phyloP scores from a whole-genome alignment of 2,797 vertebrate genomes.

The Manis crassicaudata region DNA sequence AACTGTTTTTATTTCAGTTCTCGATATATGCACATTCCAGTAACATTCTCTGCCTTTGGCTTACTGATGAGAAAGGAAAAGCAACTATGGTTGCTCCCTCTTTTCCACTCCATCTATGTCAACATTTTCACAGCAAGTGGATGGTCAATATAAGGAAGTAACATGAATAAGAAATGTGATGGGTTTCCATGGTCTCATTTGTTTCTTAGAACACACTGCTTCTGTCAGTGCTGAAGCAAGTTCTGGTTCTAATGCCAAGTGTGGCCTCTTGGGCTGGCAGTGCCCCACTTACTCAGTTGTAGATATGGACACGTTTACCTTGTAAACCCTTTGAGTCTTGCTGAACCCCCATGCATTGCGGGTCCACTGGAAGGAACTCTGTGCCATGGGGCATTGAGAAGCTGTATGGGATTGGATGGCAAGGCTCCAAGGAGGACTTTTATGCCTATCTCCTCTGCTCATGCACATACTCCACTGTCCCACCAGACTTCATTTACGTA shows the following conservation, averaged over 20 bases:
- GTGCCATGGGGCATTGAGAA: background rate
- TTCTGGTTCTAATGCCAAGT: background rate
- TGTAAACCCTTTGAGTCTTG: background rate
- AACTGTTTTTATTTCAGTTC: background rate
- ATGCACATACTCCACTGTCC: fast-evolving
- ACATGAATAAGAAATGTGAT: background rate
- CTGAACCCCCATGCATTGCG: background rate
- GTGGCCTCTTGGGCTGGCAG: background rate
- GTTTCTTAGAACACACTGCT: background rate
- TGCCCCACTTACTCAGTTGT: fast-evolving
- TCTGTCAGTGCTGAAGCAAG: background rate
- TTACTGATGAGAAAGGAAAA: background rate
- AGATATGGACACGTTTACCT: background rate
- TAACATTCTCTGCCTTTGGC: background rate
- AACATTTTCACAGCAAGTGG: background rate
- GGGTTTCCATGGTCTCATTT: background rate
- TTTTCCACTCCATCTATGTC: background rate
- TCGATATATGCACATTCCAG: background rate
- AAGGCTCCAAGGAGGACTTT: background rate
- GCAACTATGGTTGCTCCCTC: background rate
- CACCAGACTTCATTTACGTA: background rate
- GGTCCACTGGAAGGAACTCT: background rate
- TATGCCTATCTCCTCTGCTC: background rate
- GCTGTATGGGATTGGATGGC: background rate
- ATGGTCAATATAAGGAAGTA: background rate